Evolutionary conservation across 2,797 vertebrate genomes (phyloP).

Genomic region (Oryzias sinensis): DNA sequence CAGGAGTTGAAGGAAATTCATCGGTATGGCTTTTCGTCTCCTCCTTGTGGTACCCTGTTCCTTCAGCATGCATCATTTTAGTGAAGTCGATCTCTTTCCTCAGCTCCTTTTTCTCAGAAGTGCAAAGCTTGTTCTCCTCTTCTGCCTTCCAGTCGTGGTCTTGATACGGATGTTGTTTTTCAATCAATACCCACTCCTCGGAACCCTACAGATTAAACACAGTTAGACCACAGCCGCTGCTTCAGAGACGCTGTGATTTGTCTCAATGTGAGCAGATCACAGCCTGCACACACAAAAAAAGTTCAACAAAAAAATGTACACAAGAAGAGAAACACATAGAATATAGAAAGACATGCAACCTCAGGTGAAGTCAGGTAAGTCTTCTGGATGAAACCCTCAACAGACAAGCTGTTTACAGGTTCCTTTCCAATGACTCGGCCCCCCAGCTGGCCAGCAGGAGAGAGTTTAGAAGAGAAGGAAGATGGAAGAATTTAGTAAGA

Average conservation of each 20-base stretch:
- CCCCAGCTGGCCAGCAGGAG: conserved; percentile 80
- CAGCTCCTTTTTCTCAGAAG: conserved; percentile 66
- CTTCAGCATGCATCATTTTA: conserved; percentile 73
- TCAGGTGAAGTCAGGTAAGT: conserved; percentile 93
- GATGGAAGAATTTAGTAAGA: conserved; percentile 35
- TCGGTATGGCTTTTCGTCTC: conserved; percentile 75
- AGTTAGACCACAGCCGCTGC: conserved; percentile 79
- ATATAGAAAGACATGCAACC: conserved; percentile 78
- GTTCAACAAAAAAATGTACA: conserved; percentile 10
- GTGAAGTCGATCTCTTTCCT: conserved; percentile 62
- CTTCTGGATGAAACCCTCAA: conserved; percentile 96
- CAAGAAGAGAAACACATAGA: conserved; percentile 19
- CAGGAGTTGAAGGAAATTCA: conserved; percentile 60
- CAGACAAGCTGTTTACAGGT: conserved; percentile 84
- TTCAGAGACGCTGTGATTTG: conserved; percentile 25
- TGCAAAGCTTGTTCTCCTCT: conserved; percentile 66
- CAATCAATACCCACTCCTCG: conserved; percentile 99
- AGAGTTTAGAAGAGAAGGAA: conserved; percentile 56
- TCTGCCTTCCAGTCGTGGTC: conserved; percentile 76
- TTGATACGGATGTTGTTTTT: conserved; percentile 86
- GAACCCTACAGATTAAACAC: conserved; percentile 97
- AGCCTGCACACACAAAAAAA: not conserved
- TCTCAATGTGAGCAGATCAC: too few species aligned
- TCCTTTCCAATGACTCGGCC: conserved; percentile 83
- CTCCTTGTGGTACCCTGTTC: conserved; percentile 69